A percentile compares a stretch with the other conserved stretches of the same genome.
Evolutionary conservation across 2,113 vertebrate genomes (phyloP).

Genomic region (Equus quagga): DNA sequence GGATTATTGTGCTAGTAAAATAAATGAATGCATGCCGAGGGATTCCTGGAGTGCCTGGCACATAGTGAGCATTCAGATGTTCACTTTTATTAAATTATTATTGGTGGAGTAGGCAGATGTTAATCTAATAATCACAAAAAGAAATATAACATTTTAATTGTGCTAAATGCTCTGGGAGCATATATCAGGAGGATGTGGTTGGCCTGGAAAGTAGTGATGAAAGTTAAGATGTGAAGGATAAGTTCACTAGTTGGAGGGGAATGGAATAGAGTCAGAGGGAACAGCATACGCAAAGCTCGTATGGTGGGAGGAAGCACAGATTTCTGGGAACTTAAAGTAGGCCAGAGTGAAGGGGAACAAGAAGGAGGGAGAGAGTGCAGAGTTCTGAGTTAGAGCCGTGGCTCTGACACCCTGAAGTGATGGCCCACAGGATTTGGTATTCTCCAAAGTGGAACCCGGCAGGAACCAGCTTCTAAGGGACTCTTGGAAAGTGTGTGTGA

Average conservation of each 20-base stretch:
- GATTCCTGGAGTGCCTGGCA: background rate
- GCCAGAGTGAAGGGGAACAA: background rate
- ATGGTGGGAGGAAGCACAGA: background rate
- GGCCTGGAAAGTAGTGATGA: background rate
- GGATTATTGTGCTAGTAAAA: background rate
- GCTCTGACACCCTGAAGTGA: background rate
- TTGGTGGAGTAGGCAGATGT: background rate
- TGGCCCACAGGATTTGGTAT: background rate
- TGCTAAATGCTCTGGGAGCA: background rate
- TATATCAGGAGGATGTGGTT: background rate
- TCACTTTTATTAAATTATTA: conserved; percentile 36
- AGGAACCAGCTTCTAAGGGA: background rate
- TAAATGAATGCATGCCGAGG: background rate
- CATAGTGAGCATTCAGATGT: background rate
- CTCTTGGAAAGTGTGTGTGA: background rate
- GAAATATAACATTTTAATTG: background rate
- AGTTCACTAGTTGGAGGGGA: background rate
- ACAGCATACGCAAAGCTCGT: background rate
- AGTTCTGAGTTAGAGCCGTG: background rate
- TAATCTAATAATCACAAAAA: conserved; percentile 5
- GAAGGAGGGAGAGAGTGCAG: background rate
- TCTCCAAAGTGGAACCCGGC: background rate
- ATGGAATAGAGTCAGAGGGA: background rate
- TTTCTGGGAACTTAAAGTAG: background rate
- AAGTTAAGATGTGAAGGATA: background rate